Conservation (phyloP, 2,113 vertebrate genomes). For the Dromiciops gliroides region DNA sequence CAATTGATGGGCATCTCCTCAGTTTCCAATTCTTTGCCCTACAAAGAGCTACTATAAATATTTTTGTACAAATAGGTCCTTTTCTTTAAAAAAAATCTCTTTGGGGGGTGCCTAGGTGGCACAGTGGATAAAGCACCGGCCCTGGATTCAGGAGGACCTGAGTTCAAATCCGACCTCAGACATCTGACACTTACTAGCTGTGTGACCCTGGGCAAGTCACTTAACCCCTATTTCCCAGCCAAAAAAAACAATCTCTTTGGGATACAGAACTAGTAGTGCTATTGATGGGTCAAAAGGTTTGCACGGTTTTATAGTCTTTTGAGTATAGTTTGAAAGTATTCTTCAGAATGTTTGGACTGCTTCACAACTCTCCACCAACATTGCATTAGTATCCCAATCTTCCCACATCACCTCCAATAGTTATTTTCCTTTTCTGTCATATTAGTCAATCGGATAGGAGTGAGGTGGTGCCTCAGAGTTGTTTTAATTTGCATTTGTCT, state of each 20-base stretch:
- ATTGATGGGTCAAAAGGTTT: not conserved
- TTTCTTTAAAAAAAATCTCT: too few relatives aligned
- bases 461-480: not conserved
- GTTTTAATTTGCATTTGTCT: not conserved
- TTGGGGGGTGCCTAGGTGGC: too few relatives aligned
- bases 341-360: not conserved
- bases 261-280: not conserved
- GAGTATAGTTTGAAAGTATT: not conserved
- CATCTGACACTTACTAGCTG: too few relatives aligned
- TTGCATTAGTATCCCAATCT: not conserved
- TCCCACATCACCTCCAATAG: not conserved
- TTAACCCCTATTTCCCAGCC: too few relatives aligned
- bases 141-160: too few relatives aligned
- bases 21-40: too few relatives aligned
- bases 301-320: not conserved
- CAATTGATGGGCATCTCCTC: too few relatives aligned
- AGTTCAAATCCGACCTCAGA: too few relatives aligned
- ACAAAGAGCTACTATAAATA: too few relatives aligned
- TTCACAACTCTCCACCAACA: not conserved
- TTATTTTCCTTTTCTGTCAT: not conserved
- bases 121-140: too few relatives aligned
- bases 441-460: not conserved
- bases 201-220: too few relatives aligned
- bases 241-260: not conserved
- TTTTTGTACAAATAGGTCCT: too few relatives aligned